Evolutionary conservation across 2,113 vertebrate species (phyloP).

Genomic region (Glaucidium brasilianum): DNA sequence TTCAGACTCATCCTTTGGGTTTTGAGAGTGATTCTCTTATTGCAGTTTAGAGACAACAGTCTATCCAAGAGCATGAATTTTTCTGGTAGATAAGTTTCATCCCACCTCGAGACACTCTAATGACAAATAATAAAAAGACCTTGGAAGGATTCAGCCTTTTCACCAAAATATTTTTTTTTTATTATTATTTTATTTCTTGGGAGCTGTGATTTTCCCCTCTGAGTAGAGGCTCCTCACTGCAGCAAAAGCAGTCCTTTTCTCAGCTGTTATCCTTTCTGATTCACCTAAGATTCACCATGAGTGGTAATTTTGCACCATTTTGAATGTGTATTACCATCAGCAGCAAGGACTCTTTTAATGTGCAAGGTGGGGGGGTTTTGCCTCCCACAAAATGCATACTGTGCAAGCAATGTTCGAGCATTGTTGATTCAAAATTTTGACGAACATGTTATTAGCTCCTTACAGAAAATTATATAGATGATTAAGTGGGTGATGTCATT

Average conservation of each 20-base stretch:
- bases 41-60: conserved; percentile 69
- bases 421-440: neutral
- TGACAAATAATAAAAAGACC: neutral
- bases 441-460: neutral
- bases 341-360: neutral
- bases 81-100: neutral
- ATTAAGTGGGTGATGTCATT: neutral
- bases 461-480: neutral
- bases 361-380: neutral
- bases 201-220: neutral
- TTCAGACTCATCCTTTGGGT: conserved; percentile 36
- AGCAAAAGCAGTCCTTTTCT: neutral
- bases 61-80: neutral
- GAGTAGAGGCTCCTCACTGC: neutral
- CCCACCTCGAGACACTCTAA: neutral
- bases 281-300: neutral
- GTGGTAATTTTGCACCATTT: neutral
- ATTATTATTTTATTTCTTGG: neutral
- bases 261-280: neutral
- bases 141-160: neutral
- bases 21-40: neutral
- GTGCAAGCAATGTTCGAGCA: neutral
- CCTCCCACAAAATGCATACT: neutral
- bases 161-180: neutral
- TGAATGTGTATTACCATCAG: neutral